phyloP scores from a whole-genome alignment of 2,888 invertebrate species.

The Euproctis similis region DNA sequence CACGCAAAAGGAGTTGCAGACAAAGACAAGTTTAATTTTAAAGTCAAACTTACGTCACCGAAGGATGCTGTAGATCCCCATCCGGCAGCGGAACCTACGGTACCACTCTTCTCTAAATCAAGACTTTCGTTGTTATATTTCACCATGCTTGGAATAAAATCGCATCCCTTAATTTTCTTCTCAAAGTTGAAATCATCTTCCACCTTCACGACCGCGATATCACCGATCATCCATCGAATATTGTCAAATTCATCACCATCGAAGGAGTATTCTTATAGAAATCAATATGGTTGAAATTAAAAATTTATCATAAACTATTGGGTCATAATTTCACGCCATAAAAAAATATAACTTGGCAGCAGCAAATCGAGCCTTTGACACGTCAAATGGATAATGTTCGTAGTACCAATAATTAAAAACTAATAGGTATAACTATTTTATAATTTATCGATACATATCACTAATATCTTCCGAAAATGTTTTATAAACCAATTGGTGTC shows the following conservation, averaged over 20 bases:
- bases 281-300: background rate
- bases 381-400: too few species aligned
- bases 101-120: constrained; percentile 36
- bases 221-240: constrained; percentile 59
- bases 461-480: too few species aligned
- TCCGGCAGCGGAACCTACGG: constrained; percentile 42
- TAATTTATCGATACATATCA: too few species aligned
- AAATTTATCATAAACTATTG: too few species aligned
- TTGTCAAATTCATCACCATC: constrained; percentile 56
- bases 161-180: constrained; percentile 47
- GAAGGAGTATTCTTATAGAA: constrained; percentile 40
- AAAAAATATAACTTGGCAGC: too few species aligned
- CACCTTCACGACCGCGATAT: constrained; percentile 58
- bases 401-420: too few species aligned
- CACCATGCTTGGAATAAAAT: constrained; percentile 47
- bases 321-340: too few species aligned
- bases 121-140: constrained; percentile 41
- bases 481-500: too few species aligned
- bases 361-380: too few species aligned
- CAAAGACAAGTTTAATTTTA: too few species aligned
- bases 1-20: too few species aligned
- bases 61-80: constrained; percentile 48
- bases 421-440: too few species aligned
- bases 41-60: constrained; percentile 33
- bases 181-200: constrained; percentile 56